Evolutionary conservation across 2,888 invertebrate genomes (phyloP).

Genomic region (Omphaloscelis lunosa): DNA sequence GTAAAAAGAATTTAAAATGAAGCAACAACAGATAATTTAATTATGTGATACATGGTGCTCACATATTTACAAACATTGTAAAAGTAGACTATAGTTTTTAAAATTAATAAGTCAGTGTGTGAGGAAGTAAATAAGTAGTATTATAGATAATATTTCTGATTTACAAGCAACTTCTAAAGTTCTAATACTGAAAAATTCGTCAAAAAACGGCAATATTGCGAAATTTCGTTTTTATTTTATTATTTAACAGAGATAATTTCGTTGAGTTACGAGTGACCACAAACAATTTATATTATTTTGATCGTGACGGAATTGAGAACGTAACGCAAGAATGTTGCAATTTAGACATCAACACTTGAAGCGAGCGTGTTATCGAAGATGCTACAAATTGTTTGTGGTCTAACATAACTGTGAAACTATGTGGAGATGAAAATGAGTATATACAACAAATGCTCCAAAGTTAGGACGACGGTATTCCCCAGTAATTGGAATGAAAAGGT

Average conservation of each 20-base stretch:
- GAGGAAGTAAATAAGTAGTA: too few relatives aligned
- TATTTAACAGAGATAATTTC: not conserved
- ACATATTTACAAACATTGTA: too few relatives aligned
- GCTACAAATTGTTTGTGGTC: slow-evolving; percentile 48
- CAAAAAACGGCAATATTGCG: slow-evolving; percentile 2
- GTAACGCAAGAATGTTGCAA: slow-evolving; percentile 42
- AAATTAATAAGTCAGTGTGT: too few relatives aligned
- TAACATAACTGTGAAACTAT: slow-evolving; percentile 36
- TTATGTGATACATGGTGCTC: too few relatives aligned
- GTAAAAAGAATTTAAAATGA: too few relatives aligned
- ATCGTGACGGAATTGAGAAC: slow-evolving; percentile 38
- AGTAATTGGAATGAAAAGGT: not conserved
- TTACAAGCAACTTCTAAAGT: not conserved
- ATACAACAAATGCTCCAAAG: not conserved
- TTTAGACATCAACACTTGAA: slow-evolving; percentile 42
- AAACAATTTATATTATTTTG: slow-evolving; percentile 35
- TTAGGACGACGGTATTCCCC: not conserved
- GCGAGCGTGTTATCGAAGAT: slow-evolving; percentile 36
- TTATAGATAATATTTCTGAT: not conserved
- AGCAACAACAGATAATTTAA: too few relatives aligned
- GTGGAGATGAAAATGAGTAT: slow-evolving; percentile 26
- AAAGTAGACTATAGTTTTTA: too few relatives aligned
- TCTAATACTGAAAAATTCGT: not conserved
- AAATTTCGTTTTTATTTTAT: not conserved
- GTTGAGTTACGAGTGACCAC: slow-evolving; percentile 38